Conservation (phyloP, 2,113 vertebrate species). For the Pseudopodoces humilis region DNA sequence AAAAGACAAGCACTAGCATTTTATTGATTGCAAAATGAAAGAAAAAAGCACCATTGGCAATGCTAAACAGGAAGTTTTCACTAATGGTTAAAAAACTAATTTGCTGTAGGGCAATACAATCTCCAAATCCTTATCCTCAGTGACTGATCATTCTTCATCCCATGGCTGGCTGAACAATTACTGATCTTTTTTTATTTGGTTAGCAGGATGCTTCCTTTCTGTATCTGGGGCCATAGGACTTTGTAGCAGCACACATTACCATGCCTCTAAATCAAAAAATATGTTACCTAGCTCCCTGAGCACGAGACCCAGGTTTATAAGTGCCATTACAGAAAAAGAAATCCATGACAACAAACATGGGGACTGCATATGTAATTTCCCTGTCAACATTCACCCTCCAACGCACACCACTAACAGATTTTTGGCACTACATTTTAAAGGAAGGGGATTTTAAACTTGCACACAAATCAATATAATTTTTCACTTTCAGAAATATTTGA, state of each 20-base stretch:
- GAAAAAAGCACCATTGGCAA: background rate
- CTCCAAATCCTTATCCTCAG: background rate
- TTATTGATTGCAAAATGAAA: background rate
- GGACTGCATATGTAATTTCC: too few species aligned
- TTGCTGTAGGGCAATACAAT: background rate
- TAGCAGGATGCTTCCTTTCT: background rate
- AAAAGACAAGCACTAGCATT: background rate
- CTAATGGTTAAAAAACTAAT: background rate
- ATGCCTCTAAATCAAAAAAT: background rate
- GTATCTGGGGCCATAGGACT: background rate
- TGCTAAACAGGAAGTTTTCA: background rate
- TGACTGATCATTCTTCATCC: background rate
- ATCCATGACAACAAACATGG: background rate
- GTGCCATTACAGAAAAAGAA: background rate
- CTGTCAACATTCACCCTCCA: background rate
- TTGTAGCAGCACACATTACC: background rate
- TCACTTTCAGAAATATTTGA: background rate
- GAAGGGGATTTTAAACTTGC: background rate
- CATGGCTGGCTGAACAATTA: background rate
- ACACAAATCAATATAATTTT: background rate
- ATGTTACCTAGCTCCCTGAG: background rate
- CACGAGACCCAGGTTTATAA: background rate
- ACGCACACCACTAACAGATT: accelerated
- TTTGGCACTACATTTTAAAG: background rate
- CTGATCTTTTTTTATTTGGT: background rate